Evolutionary conservation across 2,888 invertebrate species (phyloP), one percentile per base, ranked within the genome.

Genomic region (Temnothorax rugatulus): DNA sequence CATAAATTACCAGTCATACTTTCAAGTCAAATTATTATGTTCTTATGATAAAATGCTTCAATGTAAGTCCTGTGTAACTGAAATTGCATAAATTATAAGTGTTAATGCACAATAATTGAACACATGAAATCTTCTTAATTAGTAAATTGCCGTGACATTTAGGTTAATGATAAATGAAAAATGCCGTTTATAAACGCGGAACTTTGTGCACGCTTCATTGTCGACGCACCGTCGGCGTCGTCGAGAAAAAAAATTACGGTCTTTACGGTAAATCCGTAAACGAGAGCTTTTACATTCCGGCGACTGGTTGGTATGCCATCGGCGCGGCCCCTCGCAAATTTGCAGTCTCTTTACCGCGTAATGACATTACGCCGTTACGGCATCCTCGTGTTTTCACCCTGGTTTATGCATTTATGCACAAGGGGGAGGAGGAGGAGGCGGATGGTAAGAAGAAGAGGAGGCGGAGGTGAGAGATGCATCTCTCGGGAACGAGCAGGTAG

Each of bases 371-470:
- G 84, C 88, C 82, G 89, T 90, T 87, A 91, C 86, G 71, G 91
- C 91, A 87, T 90, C 86, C 90, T 91, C 87, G 85, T 91, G 87
- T 91, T 91, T 88, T 89, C 91, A 91, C 91, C 86, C 89, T 66
- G 86, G 59, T 92, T 90, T 92, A 91, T 92, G 91, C 91, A 91
- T 91, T 74, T 89, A 91, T 91, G 91, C 89, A 71, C 41, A 86
- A 83, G 41, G 73, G 63, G 59, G 25, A 71, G 54, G 47, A 34
- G 73, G 34, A 2, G 61, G 74, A 54, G 83, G 74, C 29, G 44
- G 50, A 44, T 18, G 71, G 84, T 11, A 75, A 61, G 44, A 59
- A 75, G 59, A 29, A 61, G 75, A 66, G 41, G 50, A 63, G 68
- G 47, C 57, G 73, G 74, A 81, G 79, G 74, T 81, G 79, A 81